Conservation (phyloP, 1,140 invertebrate genomes). For the Drosophila neocordata region DNA sequence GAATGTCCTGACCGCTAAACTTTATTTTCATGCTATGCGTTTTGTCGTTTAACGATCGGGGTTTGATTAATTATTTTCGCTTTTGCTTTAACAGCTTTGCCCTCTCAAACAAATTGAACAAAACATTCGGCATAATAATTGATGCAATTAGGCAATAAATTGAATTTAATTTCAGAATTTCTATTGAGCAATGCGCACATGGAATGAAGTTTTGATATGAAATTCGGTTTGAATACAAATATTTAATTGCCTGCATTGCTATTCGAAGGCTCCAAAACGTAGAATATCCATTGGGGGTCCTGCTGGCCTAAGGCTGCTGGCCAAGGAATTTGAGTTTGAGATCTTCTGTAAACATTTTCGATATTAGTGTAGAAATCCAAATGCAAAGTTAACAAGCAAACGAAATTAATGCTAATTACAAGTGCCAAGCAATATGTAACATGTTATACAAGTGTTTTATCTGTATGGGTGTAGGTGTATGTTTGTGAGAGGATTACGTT, state of each 20-base stretch:
- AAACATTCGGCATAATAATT: slow-evolving; percentile 52
- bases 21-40: slow-evolving; percentile 4
- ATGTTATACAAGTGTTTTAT: background rate
- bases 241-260: slow-evolving; percentile 44
- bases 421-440: slow-evolving; percentile 11
- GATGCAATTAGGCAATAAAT: slow-evolving; percentile 64
- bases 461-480: slow-evolving; percentile 1
- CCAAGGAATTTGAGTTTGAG: slow-evolving; percentile 63
- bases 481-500: slow-evolving; percentile 37
- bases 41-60: slow-evolving; percentile 2
- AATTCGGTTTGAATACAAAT: slow-evolving; percentile 23
- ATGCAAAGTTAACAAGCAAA: slow-evolving; percentile 53
- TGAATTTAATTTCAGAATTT: slow-evolving; percentile 9
- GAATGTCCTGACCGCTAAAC: slow-evolving; percentile 17
- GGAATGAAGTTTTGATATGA: slow-evolving; percentile 23
- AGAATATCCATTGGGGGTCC: slow-evolving; percentile 59
- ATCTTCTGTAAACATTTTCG: slow-evolving; percentile 74
- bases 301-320: slow-evolving; percentile 51
- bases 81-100: slow-evolving; percentile 29
- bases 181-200: slow-evolving; percentile 19
- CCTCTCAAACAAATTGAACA: slow-evolving; percentile 22
- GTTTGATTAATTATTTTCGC: slow-evolving; percentile 69
- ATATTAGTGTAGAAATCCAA: slow-evolving; percentile 38
- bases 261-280: slow-evolving; percentile 68
- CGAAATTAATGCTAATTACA: slow-evolving; percentile 46